A percentile compares a stretch with the other conserved stretches of the same genome.
phyloP scores from a whole-genome alignment of 2,797 vertebrate genomes.

The Decapterus maruadsi region DNA sequence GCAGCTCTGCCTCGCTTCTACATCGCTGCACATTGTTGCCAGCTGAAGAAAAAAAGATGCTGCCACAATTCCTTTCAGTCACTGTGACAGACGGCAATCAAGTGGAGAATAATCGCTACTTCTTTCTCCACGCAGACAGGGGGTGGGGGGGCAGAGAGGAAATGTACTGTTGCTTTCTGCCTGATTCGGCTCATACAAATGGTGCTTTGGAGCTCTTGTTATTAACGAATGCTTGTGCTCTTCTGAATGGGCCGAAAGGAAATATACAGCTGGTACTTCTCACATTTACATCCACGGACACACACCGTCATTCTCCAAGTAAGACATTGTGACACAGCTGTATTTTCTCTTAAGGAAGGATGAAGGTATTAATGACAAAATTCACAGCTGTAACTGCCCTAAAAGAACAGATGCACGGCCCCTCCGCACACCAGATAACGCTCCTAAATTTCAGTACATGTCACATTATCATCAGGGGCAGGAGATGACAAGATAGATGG shows the following conservation, averaged over 20 bases:
- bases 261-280: slow-evolving; percentile 58
- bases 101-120: slow-evolving; percentile 59
- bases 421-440: slow-evolving; percentile 2
- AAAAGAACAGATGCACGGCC: slow-evolving; percentile 15
- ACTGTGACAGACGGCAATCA: slow-evolving; percentile 60
- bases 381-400: slow-evolving; percentile 17
- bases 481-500: slow-evolving; percentile 14
- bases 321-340: slow-evolving; percentile 42
- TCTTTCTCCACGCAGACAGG: slow-evolving; percentile 27
- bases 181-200: slow-evolving; percentile 44
- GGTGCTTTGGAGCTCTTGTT: slow-evolving; percentile 46
- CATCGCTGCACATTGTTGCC: slow-evolving; percentile 45
- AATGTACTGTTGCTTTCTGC: slow-evolving; percentile 44
- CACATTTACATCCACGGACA: not conserved
- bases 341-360: not conserved
- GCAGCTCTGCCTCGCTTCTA: slow-evolving; percentile 30
- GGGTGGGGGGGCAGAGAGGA: slow-evolving; percentile 31
- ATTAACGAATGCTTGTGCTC: slow-evolving; percentile 50
- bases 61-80: slow-evolving; percentile 55
- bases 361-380: slow-evolving; percentile 27
- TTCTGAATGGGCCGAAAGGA: slow-evolving; percentile 48
- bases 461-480: slow-evolving; percentile 31
- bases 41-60: slow-evolving; percentile 22
- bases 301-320: not conserved
- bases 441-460: slow-evolving; percentile 22